Conservation (phyloP, 2,888 invertebrate species). For the Heliconius hortense region DNA sequence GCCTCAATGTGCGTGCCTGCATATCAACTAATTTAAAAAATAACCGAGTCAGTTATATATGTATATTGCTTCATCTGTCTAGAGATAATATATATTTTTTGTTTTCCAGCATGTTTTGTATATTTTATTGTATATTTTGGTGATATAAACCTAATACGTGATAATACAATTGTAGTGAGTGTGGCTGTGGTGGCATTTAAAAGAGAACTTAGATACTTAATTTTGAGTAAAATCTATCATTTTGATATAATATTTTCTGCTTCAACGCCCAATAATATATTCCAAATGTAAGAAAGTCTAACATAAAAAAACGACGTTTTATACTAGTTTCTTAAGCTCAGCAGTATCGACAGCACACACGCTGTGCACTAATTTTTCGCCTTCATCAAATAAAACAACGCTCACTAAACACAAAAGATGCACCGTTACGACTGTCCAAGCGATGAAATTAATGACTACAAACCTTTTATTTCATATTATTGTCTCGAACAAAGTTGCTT, state of each 20-base stretch:
- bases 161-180: too few species aligned
- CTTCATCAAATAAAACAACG: conserved; percentile 62
- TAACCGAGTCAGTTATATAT: background rate
- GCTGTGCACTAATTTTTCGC: conserved; percentile 73
- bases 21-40: conserved; percentile 6
- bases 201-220: too few species aligned
- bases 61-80: background rate
- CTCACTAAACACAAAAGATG: conserved; percentile 59
- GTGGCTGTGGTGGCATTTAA: too few species aligned
- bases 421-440: conserved; percentile 77
- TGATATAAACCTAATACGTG: background rate
- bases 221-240: too few species aligned
- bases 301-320: conserved; percentile 30
- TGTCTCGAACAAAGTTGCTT: conserved; percentile 75
- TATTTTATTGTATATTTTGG: background rate
- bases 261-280: background rate
- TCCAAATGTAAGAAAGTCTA: conserved; percentile 17
- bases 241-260: background rate
- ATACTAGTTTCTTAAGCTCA: conserved; percentile 23
- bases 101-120: background rate
- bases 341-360: conserved; percentile 55
- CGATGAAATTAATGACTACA: conserved; percentile 77
- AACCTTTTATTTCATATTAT: conserved; percentile 71
- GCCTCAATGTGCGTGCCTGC: background rate
- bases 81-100: background rate